Percentiles rank a stretch among this genome's conserved stretches.
These are phyloP conservation scores for Psittacula echo DNA, from an alignment of 2,797 vertebrate genomes.

Conservation along the genomic window DNA sequence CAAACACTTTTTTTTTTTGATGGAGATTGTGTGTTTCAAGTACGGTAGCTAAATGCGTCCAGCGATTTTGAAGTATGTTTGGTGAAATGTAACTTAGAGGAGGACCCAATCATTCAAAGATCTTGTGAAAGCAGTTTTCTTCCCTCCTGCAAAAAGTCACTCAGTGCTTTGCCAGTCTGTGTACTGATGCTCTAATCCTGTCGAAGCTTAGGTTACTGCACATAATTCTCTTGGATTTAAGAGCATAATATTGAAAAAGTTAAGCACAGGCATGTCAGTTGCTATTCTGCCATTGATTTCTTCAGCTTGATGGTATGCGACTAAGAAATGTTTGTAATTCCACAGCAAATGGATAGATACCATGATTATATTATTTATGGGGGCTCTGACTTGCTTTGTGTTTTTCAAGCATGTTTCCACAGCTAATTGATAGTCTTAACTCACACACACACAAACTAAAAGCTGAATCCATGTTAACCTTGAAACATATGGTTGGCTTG, in stretches of 20 bases:
- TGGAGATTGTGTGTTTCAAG: slow-evolving; percentile 8
- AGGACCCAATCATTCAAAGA: background rate
- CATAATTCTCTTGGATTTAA: background rate
- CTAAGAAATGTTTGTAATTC: background rate
- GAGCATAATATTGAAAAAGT: background rate
- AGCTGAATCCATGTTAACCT: background rate
- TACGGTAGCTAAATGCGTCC: background rate
- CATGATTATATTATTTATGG: background rate
- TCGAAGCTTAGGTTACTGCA: background rate
- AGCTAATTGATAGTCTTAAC: background rate
- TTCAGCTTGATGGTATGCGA: rapidly evolving
- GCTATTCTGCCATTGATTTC: background rate
- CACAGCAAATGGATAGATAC: background rate
- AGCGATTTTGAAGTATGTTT: background rate
- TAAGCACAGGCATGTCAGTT: background rate
- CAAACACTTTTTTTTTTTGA: background rate
- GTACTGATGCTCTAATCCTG: background rate
- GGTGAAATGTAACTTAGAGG: background rate
- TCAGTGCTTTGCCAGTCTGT: background rate
- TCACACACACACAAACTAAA: background rate
- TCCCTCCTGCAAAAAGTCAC: background rate
- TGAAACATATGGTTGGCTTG: background rate
- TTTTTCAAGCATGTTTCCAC: background rate
- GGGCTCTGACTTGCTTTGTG: background rate
- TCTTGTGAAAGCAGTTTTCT: background rate